These are phyloP conservation scores for Neuroscelio doddi DNA, from an alignment of 2,888 invertebrate species.

Conservation along the genomic window DNA sequence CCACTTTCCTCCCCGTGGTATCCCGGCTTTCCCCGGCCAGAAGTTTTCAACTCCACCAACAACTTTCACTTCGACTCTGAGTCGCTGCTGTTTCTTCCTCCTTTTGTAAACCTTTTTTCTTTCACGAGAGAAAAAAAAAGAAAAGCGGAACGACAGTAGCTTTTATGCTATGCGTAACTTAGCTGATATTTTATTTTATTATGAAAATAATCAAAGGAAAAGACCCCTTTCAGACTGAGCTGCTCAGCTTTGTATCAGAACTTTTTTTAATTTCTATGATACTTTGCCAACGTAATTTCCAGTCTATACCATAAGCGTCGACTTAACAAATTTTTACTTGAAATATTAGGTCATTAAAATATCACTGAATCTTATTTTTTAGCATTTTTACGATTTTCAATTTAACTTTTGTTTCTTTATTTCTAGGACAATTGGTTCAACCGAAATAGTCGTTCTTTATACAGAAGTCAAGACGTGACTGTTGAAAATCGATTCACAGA, in stretches of 20 bases:
- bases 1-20: constrained; percentile 33
- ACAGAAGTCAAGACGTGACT: constrained; percentile 1
- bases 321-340: no score
- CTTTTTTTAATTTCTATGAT: constrained; percentile 18
- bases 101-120: constrained; percentile 21
- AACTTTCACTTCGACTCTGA: constrained; percentile 39
- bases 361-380: no score
- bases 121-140: constrained; percentile 9
- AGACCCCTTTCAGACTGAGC: constrained; percentile 1
- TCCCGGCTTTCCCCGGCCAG: constrained; percentile 26
- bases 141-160: constrained; percentile 21
- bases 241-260: constrained; percentile 17
- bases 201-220: constrained; percentile 32
- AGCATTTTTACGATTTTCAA: not conserved
- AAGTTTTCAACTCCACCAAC: constrained; percentile 30
- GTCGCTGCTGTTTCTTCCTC: constrained; percentile 8
- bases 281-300: constrained; percentile 5
- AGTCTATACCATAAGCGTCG: not conserved
- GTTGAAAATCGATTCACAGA: constrained; percentile 5
- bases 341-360: no score
- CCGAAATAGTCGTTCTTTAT: not conserved
- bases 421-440: not conserved
- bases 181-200: constrained; percentile 41
- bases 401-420: not conserved
- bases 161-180: constrained; percentile 30